These are phyloP conservation scores for Napeogenes sylphis DNA, from an alignment of 2,888 invertebrate species.

Conservation along the genomic window DNA sequence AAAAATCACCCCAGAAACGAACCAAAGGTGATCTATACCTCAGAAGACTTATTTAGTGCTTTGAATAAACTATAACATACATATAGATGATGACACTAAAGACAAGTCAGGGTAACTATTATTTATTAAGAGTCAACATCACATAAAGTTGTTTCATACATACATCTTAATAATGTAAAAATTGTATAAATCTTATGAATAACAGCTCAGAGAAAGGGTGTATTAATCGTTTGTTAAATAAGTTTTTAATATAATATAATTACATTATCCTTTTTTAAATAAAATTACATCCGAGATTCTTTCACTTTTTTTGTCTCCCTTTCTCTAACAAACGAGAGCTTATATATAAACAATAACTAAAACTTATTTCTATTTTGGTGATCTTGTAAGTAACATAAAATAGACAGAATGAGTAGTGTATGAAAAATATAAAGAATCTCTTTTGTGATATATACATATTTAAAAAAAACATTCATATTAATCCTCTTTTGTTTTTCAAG, in stretches of 20 bases:
- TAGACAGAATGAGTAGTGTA: background rate
- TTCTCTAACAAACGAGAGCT: background rate
- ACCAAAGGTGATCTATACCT: background rate
- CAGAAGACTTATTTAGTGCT: too few species aligned
- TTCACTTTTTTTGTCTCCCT: background rate
- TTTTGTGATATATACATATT: background rate
- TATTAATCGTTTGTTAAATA: too few species aligned
- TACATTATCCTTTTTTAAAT: background rate
- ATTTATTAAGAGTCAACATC: slow-evolving; percentile 71
- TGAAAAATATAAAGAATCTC: background rate
- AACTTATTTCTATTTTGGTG: slow-evolving; percentile 6
- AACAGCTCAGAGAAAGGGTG: slow-evolving; percentile 7
- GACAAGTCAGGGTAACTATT: slow-evolving; percentile 56
- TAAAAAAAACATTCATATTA: background rate
- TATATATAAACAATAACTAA: background rate
- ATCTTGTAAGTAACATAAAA: background rate
- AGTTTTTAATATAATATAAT: too few species aligned
- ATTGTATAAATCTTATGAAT: slow-evolving; percentile 19
- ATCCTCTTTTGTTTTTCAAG: too few species aligned
- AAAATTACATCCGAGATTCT: background rate
- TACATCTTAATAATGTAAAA: slow-evolving; percentile 30
- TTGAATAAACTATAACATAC: too few species aligned
- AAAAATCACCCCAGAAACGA: too few species aligned
- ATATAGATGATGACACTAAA: slow-evolving; percentile 9
- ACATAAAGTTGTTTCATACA: slow-evolving; percentile 40